Evolutionary conservation across 2,113 vertebrate genomes (phyloP), one percentile per base, ranked within the genome.

Genomic region (Macquaria ambigua): DNA sequence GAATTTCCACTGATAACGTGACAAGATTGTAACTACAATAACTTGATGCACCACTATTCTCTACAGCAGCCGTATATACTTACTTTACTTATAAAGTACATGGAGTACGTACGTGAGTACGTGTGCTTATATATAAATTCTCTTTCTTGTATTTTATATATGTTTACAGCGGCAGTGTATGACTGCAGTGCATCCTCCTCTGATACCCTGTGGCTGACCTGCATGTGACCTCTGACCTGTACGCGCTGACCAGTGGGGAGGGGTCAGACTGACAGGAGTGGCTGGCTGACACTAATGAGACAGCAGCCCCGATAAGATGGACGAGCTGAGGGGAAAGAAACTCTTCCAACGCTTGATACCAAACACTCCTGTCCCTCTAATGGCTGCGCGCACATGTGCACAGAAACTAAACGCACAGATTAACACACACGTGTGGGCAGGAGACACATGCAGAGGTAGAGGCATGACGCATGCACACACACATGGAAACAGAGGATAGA

Each of bases 231-330:
- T 87, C 56, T 76, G 68, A 89, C 85, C 85, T 56, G n/a, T 34
- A 21, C 16, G 2, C 11, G 12, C 46, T 52, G 74, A 80, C 66
- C 84, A 74, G 53, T 72, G 28, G 6, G 55, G 55, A 82, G 83
- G 67, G 86, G 74, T 92, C 62, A 28, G 63, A 71, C 78, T 16
- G 71, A 89, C 72, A 82, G 81, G 6, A 87, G 37, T 73, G 71
- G 70, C 69, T 66, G 53, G 39, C 66, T 88, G 90, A 89, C 91
- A 85, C 70, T 91, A 88, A 91, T 92, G 83, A 91, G 89, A 87
- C 89, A 88, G 81, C 84, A 70, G 62, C 23, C 58, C 28, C 28
- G 46, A 85, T 52, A 84, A 88, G 88, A 91, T 59, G 76, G 68
- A 91, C 6, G 73, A 86, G 73, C 83, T 81, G 68, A 66, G 18